Percentiles rank a stretch among this genome's conserved stretches.
These are phyloP conservation scores for Anastrepha obliqua DNA, from an alignment of 1,140 invertebrate genomes.

Conservation along the genomic window DNA sequence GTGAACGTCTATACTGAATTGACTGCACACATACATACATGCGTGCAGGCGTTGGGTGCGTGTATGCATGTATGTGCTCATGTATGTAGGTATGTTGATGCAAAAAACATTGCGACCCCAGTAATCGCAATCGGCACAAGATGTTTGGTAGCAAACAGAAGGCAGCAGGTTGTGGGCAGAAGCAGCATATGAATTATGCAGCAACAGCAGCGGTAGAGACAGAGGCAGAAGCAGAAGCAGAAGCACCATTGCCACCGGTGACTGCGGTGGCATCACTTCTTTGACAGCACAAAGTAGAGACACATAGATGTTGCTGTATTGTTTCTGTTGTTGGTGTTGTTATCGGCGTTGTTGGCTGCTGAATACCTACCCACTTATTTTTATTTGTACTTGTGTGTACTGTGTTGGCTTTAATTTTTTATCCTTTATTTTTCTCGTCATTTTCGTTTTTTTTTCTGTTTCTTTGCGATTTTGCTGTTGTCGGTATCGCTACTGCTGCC, in stretches of 20 bases:
- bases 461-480: conserved; percentile 33
- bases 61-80: background rate
- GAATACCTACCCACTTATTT: conserved; percentile 44
- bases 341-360: conserved; percentile 40
- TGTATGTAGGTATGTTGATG: background rate
- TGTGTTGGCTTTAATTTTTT: conserved; percentile 1
- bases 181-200: conserved; percentile 45
- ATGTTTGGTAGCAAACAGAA: conserved; percentile 40
- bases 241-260: background rate
- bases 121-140: conserved; percentile 46
- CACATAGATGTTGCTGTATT: conserved; percentile 16
- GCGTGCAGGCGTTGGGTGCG: background rate
- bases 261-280: conserved; percentile 47
- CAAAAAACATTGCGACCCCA: conserved; percentile 29
- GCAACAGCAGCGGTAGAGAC: background rate
- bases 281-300: conserved; percentile 6
- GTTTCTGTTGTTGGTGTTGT: conserved; percentile 36
- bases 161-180: conserved; percentile 37
- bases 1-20: conserved; percentile 15
- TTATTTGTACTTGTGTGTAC: background rate
- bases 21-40: background rate
- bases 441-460: background rate
- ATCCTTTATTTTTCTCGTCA: background rate
- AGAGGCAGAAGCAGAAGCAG: background rate
- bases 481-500: conserved; percentile 27